phyloP scores from a whole-genome alignment of 1,140 invertebrate species.

The Mamestra configurata region DNA sequence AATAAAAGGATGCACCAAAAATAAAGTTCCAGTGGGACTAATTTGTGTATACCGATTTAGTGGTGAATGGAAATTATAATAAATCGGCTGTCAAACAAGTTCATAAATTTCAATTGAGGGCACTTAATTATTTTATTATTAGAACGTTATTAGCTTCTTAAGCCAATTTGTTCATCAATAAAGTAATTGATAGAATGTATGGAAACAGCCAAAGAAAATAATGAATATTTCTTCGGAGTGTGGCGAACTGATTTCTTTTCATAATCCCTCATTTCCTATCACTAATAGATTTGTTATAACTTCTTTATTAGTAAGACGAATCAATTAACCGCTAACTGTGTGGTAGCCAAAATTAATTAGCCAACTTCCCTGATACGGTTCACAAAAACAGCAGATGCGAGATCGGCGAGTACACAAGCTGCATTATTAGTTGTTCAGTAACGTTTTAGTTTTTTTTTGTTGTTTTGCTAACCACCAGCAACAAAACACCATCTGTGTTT shows the following conservation, averaged over 20 bases:
- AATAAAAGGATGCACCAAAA: constrained; percentile 16
- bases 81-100: not conserved
- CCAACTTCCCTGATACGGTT: constrained; percentile 66
- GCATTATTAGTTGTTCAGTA: constrained; percentile 80
- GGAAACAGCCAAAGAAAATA: not conserved
- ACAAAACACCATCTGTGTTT: constrained; percentile 81
- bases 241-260: constrained; percentile 41
- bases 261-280: constrained; percentile 56
- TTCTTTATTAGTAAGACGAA: constrained; percentile 76
- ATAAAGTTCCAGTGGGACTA: no score
- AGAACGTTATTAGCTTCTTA: no score
- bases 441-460: constrained; percentile 79
- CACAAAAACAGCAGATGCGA: constrained; percentile 83
- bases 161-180: no score
- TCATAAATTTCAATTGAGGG: constrained; percentile 1
- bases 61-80: not conserved
- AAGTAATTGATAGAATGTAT: not conserved
- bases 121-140: not conserved
- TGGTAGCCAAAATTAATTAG: constrained; percentile 83
- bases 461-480: constrained; percentile 75
- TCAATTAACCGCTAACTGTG: constrained; percentile 78
- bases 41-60: not conserved
- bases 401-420: constrained; percentile 70
- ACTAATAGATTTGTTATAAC: constrained; percentile 64
- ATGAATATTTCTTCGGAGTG: not conserved